These are phyloP conservation scores for Penaeus indicus DNA, from an alignment of 1,140 invertebrate species.

Conservation along the genomic window DNA sequence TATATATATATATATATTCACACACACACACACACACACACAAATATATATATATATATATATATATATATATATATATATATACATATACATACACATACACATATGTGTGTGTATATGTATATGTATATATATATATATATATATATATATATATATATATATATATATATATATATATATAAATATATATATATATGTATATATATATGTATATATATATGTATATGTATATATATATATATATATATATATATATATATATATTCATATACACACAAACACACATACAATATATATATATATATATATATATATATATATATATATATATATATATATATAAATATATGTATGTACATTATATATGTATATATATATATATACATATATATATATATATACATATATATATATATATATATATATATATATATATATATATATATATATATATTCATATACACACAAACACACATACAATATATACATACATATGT, in stretches of 20 bases:
- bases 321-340: constrained; percentile 15
- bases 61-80: neutral
- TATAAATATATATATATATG: neutral
- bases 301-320: neutral
- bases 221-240: constrained; percentile 25
- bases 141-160: constrained; percentile 31
- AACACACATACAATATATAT: neutral
- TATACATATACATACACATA: neutral
- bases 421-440: no score
- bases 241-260: constrained; percentile 27
- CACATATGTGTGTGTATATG: constrained; percentile 3
- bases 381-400: neutral
- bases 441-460: no score
- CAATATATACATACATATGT: neutral
- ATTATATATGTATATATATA: neutral
- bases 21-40: no score
- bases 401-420: no score
- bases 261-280: no score
- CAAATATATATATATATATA: constrained; percentile 2
- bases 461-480: no score
- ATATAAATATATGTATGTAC: neutral
- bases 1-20: no score
- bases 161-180: constrained; percentile 22
- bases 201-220: neutral
- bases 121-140: constrained; percentile 25